Percentiles rank a stretch among this genome's conserved stretches.
Conservation (phyloP, 2,113 vertebrate genomes). For the Panthera uncia region DNA sequence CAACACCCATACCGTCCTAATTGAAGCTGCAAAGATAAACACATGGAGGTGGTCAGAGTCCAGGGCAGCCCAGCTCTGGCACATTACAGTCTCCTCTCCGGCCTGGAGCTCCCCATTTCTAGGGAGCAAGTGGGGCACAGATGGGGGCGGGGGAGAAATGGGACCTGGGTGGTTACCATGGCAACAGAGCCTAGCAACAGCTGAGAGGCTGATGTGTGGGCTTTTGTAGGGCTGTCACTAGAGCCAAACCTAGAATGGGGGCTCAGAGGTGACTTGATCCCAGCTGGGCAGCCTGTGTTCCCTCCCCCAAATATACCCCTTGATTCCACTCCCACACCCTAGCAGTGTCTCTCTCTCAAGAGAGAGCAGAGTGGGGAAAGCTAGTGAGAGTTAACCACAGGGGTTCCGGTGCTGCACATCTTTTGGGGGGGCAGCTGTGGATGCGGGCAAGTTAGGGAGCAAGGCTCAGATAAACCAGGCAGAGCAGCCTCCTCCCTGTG, state of each 20-base stretch:
- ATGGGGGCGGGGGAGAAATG: constrained; percentile 15
- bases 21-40: background rate
- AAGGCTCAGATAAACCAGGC: constrained; percentile 82
- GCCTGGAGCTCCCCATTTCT: constrained; percentile 50
- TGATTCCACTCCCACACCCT: background rate
- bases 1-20: background rate
- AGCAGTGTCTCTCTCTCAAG: background rate
- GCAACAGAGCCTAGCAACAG: constrained; percentile 72
- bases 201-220: constrained; percentile 62
- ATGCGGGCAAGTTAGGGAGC: constrained; percentile 78
- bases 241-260: constrained; percentile 54
- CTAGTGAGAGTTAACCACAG: constrained; percentile 24
- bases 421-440: constrained; percentile 75
- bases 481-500: constrained; percentile 66
- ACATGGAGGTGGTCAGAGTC: background rate
- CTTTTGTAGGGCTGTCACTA: constrained; percentile 24
- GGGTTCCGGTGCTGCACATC: constrained; percentile 67
- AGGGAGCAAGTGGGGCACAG: constrained; percentile 56
- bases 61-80: background rate
- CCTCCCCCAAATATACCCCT: constrained; percentile 50
- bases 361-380: constrained; percentile 28
- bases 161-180: constrained; percentile 58
- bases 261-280: constrained; percentile 65
- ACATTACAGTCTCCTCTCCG: background rate
- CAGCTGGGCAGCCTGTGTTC: constrained; percentile 33